Evolutionary conservation across 2,888 invertebrate genomes (phyloP).

Genomic region (Nemoura dubitans): DNA sequence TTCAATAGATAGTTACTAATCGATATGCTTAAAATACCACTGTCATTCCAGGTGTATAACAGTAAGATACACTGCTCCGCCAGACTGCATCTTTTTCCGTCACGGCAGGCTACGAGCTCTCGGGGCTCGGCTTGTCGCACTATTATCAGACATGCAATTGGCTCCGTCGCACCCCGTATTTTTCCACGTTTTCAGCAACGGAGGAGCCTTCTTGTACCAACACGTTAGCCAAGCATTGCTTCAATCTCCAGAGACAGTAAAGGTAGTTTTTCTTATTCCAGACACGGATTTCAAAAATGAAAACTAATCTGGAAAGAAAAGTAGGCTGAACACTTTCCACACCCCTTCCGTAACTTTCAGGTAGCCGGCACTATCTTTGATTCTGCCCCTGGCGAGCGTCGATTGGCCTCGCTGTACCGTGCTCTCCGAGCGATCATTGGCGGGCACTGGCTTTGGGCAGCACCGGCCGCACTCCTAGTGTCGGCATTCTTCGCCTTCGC

Average conservation of each 20-base stretch:
- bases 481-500: constrained; percentile 67
- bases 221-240: constrained; percentile 70
- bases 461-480: constrained; percentile 65
- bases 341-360: constrained; percentile 55
- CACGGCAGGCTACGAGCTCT: constrained; percentile 68
- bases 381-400: constrained; percentile 73
- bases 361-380: constrained; percentile 75
- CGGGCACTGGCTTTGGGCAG: constrained; percentile 65
- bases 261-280: constrained; percentile 57
- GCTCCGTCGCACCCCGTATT: constrained; percentile 73
- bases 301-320: background rate
- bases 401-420: constrained; percentile 66
- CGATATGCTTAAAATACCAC: background rate
- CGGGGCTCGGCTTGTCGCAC: constrained; percentile 71
- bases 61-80: constrained; percentile 75
- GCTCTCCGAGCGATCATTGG: constrained; percentile 70
- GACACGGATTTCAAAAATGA: background rate
- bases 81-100: constrained; percentile 72
- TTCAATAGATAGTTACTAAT: background rate
- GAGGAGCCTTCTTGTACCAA: constrained; percentile 77
- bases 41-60: constrained; percentile 69
- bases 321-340: background rate
- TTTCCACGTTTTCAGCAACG: constrained; percentile 80
- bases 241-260: constrained; percentile 63
- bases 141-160: constrained; percentile 72